Percentiles rank a stretch among this genome's conserved stretches.
Evolutionary conservation across 2,888 invertebrate species (phyloP).

Genomic region (Nephrotoma guestfalica): DNA sequence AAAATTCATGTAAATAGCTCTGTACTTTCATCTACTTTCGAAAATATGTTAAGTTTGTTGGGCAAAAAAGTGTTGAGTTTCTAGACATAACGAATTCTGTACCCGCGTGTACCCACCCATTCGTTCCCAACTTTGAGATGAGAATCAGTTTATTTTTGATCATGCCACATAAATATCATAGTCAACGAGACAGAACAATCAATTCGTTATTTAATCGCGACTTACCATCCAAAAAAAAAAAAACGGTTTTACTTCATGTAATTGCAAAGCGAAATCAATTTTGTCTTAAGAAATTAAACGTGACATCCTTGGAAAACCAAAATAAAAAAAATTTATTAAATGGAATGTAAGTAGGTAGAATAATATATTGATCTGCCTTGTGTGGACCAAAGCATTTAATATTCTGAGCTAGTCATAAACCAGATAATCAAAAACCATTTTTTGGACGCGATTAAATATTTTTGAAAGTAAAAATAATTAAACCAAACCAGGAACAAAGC

Average conservation of each 20-base stretch:
- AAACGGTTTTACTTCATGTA: not conserved
- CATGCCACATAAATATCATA: not conserved
- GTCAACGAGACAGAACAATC: not conserved
- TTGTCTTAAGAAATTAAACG: constrained; percentile 2
- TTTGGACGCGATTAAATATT: not conserved
- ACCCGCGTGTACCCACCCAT: too few species aligned
- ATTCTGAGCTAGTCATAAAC: not conserved
- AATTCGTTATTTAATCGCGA: not conserved
- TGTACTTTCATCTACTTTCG: too few species aligned
- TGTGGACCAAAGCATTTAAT: not conserved
- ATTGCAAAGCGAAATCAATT: not conserved
- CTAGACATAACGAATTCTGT: too few species aligned
- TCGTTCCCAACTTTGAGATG: too few species aligned
- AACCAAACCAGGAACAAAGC: not conserved
- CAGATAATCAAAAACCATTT: not conserved
- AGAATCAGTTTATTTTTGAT: not conserved
- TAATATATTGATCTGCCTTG: not conserved
- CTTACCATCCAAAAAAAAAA: not conserved
- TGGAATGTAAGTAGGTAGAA: not conserved
- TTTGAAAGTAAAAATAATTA: not conserved
- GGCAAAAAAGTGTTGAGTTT: too few species aligned
- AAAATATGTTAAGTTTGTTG: too few species aligned
- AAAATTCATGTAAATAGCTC: too few species aligned
- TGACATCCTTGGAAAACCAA: not conserved
- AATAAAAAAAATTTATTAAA: not conserved